Evolutionary conservation across 2,113 vertebrate species (phyloP).

Genomic region (Oxyruncus cristatus): DNA sequence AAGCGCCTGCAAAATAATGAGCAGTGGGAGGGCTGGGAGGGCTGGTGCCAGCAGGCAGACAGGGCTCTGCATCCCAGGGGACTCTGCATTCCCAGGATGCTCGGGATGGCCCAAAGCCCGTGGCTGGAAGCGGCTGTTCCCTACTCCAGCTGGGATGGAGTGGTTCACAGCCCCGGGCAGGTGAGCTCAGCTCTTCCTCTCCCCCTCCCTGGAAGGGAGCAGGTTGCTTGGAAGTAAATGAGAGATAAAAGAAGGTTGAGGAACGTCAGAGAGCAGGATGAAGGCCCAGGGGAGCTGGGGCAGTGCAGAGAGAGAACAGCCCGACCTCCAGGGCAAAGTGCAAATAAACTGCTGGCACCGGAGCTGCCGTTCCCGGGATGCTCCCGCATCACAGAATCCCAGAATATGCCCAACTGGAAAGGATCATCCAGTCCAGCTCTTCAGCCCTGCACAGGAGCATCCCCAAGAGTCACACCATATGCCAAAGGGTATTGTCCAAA

Average conservation of each 20-base stretch:
- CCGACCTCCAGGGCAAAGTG: background rate
- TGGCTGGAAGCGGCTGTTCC: rapidly evolving
- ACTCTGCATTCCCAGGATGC: background rate
- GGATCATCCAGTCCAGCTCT: background rate
- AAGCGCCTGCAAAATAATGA: background rate
- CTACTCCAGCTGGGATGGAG: rapidly evolving
- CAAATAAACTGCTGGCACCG: background rate
- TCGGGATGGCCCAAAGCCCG: background rate
- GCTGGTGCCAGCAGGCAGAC: background rate
- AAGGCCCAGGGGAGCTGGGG: background rate
- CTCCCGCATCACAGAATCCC: background rate
- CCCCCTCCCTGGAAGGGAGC: background rate
- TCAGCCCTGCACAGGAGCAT: background rate
- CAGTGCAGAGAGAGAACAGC: background rate
- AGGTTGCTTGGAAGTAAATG: background rate
- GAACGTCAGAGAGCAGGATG: background rate
- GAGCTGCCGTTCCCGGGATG: background rate
- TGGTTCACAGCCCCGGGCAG: rapidly evolving
- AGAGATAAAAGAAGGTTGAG: background rate
- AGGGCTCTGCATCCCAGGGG: background rate
- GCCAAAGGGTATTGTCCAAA: background rate
- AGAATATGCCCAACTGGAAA: background rate
- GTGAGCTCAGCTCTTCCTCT: background rate
- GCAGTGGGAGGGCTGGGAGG: background rate
- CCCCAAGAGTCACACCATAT: background rate